Base-by-base conservation (phyloP, 1,140 invertebrate genomes). In the Penaeus chinensis region DNA sequence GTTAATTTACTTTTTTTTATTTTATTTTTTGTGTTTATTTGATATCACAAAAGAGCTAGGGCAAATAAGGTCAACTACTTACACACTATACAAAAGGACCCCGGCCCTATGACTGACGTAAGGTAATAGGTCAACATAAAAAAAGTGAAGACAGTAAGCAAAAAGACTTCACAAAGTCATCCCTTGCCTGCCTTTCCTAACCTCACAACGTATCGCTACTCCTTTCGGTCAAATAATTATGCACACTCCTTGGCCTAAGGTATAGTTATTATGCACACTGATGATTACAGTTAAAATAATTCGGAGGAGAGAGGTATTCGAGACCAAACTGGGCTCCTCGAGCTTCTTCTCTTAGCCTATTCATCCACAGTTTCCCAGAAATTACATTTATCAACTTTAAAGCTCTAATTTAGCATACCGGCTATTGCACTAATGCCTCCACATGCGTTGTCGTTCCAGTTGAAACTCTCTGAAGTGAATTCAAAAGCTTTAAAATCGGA, bases 331-430 rank as follows among this genome's bases (percentile, higher is more conserved):
- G 47, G 16, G 20, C 69, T 47, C 27, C 86, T 77, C 71, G 37
- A 27, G 18, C 62, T n/a, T 61, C 47, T 87, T 82, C 69, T 76
- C 86, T 87, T 77, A 87, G 60, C 81, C 86, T 87, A 87, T 24
- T 82, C 74, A 77, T 87, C 82, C 80, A 87, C 82, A 87, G 80
- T 76, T 87, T 87, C 61, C 86, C 54, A 54, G 54, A 87, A 87
- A 87, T 87, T 77, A 78, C 82, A 87, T 87, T 87, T 82, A 87
- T 74, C 81, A 79, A 87, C 86, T 82, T 87, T 87, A 87, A 87
- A 87, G 86, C 86, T 87, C 71, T 83, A 87, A 87, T 87, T 87
- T 87, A 87, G 86, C 86, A 87, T 87, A 87, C 77, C 80, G 79
- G 80, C 80, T 87, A 87, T 87, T 87, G 86, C 86, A 87, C 86